Conservation (phyloP, 2,797 vertebrate species). For the Sorex maritimensis region DNA sequence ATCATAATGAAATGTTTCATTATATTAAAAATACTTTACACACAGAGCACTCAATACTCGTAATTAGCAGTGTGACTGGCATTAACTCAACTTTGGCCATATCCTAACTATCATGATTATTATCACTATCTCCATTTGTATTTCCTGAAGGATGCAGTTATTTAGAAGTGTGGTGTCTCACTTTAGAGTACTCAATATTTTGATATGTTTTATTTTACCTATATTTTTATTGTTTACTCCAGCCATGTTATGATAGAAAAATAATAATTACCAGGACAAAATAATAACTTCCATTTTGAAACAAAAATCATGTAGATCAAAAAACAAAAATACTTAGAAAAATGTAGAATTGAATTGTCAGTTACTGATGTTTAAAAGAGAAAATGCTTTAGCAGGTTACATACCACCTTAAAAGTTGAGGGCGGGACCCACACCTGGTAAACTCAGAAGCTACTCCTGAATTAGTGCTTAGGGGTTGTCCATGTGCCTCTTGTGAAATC, state of each 20-base stretch:
- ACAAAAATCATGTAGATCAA: too few relatives aligned
- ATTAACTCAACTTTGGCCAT: neutral
- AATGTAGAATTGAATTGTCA: neutral
- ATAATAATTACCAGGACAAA: neutral
- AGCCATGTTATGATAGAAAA: neutral
- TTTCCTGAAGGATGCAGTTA: neutral
- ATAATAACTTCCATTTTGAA: neutral
- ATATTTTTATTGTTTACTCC: neutral
- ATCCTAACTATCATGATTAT: neutral
- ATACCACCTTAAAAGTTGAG: too few relatives aligned
- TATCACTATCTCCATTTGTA: neutral
- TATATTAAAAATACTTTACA: neutral
- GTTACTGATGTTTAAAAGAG: too few relatives aligned
- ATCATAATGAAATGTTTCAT: neutral
- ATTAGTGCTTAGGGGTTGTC: too few relatives aligned
- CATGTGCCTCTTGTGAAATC: too few relatives aligned
- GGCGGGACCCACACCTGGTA: too few relatives aligned
- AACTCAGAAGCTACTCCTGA: too few relatives aligned
- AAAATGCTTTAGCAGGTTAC: too few relatives aligned
- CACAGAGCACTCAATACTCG: neutral
- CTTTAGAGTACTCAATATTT: neutral
- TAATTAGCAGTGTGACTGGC: neutral
- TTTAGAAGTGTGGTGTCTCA: neutral
- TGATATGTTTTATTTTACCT: constrained; percentile 41
- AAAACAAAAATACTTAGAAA: neutral